Percentiles rank a stretch among this genome's conserved stretches.
These are phyloP conservation scores for Perizoma flavofasciatum DNA, from an alignment of 2,888 invertebrate genomes.

Conservation along the genomic window DNA sequence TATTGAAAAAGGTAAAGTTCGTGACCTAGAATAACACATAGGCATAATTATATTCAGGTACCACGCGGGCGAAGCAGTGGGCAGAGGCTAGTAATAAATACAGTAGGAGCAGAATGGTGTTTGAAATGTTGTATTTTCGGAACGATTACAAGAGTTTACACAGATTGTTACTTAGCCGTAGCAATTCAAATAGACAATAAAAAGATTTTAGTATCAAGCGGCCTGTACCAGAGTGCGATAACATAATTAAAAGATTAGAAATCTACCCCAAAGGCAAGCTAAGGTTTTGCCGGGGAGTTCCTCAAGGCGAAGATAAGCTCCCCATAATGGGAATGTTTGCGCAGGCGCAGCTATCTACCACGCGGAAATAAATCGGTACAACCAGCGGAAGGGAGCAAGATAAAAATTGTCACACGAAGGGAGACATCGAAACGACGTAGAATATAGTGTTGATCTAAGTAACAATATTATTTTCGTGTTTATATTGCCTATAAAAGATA, in stretches of 20 bases:
- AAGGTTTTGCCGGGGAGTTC: slow-evolving; percentile 57
- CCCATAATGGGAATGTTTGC: slow-evolving; percentile 71
- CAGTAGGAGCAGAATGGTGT: no score
- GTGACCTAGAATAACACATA: no score
- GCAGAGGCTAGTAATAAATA: no score
- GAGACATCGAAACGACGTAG: slow-evolving; percentile 25
- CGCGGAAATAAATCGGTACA: slow-evolving; percentile 75
- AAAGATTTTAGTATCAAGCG: no score
- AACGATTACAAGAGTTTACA: no score
- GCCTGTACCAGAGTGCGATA: no score
- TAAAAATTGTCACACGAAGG: slow-evolving; percentile 67
- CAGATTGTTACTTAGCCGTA: no score
- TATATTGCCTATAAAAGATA: slow-evolving; percentile 34
- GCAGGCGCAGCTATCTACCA: slow-evolving; percentile 68
- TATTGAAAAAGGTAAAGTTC: no score
- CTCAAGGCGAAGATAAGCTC: slow-evolving; percentile 65
- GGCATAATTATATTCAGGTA: no score
- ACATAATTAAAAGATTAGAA: neutral
- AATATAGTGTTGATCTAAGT: slow-evolving; percentile 35
- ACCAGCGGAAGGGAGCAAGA: slow-evolving; percentile 77
- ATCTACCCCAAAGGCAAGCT: slow-evolving; percentile 5
- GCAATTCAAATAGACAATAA: no score
- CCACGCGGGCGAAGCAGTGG: no score
- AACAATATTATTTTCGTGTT: slow-evolving; percentile 32
- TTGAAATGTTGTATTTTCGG: no score